Conservation (phyloP, 1,140 invertebrate species). For the Leptinotarsa lineolata region DNA sequence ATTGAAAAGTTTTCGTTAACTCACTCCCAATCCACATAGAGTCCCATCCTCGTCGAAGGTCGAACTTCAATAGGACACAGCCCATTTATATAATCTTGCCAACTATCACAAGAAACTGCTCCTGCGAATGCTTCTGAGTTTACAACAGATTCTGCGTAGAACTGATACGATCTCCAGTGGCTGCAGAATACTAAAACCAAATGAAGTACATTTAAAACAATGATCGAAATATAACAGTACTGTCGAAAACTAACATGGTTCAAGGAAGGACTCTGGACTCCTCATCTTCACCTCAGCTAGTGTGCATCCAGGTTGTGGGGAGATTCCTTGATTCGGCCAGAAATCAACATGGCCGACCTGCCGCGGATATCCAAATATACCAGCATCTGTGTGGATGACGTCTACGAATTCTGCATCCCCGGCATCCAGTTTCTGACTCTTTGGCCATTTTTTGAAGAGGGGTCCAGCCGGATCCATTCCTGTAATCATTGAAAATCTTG, state of each 20-base stretch:
- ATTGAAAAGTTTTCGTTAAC: slow-evolving; percentile 8
- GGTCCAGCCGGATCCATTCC: slow-evolving; percentile 66
- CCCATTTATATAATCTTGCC: slow-evolving; percentile 62
- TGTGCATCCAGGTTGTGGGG: slow-evolving; percentile 69
- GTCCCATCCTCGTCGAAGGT: slow-evolving; percentile 47
- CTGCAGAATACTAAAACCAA: slow-evolving; percentile 70
- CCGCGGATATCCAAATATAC: slow-evolving; percentile 64
- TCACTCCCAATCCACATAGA: slow-evolving; percentile 46
- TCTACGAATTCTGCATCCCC: slow-evolving; percentile 76
- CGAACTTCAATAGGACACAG: slow-evolving; percentile 57
- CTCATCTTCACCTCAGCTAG: slow-evolving; percentile 54
- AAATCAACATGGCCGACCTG: slow-evolving; percentile 74
- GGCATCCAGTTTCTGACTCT: slow-evolving; percentile 57
- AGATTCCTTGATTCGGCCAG: slow-evolving; percentile 69
- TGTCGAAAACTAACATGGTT: slow-evolving; percentile 38
- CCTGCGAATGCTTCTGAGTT: slow-evolving; percentile 60
- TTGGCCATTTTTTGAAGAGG: slow-evolving; percentile 56
- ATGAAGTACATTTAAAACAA: no score
- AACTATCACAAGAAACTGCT: slow-evolving; percentile 63
- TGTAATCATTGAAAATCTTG: slow-evolving; percentile 22
- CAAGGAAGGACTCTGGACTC: slow-evolving; percentile 49
- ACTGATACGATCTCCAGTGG: slow-evolving; percentile 70
- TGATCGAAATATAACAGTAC: no score
- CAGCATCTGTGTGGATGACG: slow-evolving; percentile 77
- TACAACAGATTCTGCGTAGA: slow-evolving; percentile 71